A percentile compares a stretch with the other conserved stretches of the same genome.
Conservation (phyloP, 1,140 invertebrate genomes). For the Drosophila obscura region DNA sequence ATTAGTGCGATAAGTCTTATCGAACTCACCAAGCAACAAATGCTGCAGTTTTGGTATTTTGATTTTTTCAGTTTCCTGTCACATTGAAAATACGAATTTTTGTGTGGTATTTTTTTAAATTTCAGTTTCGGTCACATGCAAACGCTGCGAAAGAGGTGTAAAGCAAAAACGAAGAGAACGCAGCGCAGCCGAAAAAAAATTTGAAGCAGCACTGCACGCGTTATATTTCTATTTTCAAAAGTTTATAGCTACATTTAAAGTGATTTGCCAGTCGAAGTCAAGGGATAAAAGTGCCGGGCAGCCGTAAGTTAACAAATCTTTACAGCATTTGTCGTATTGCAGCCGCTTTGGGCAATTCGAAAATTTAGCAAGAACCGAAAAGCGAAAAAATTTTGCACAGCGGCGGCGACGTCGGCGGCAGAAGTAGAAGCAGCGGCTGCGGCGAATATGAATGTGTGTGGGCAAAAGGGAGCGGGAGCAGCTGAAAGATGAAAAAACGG, state of each 20-base stretch:
- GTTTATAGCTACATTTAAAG: constrained; percentile 60
- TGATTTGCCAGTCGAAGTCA: constrained; percentile 40
- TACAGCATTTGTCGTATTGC: constrained; percentile 46
- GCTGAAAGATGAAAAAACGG: constrained; percentile 69
- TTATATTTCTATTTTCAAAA: constrained; percentile 78
- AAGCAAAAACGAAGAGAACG: constrained; percentile 67
- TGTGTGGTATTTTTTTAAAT: too few relatives aligned
- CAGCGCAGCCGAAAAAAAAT: constrained; percentile 68
- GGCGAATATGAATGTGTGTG: constrained; percentile 52
- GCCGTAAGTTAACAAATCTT: constrained; percentile 64
- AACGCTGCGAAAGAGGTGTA: constrained; percentile 51
- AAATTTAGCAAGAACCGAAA: constrained; percentile 71
- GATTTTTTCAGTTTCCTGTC: too few relatives aligned
- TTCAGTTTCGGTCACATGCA: too few relatives aligned
- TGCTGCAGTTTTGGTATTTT: too few relatives aligned
- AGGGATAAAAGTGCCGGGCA: constrained; percentile 63
- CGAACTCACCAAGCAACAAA: too few relatives aligned
- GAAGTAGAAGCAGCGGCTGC: constrained; percentile 42
- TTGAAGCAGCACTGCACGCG: constrained; percentile 76
- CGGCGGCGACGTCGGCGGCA: constrained; percentile 59
- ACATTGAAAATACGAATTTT: too few relatives aligned
- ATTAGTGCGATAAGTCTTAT: too few relatives aligned
- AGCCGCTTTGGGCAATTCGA: constrained; percentile 34
- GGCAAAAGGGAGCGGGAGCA: constrained; percentile 48
- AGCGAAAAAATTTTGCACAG: constrained; percentile 71